These are phyloP conservation scores for Anguilla megastoma DNA, from an alignment of 2,797 vertebrate species.

Conservation along the genomic window DNA sequence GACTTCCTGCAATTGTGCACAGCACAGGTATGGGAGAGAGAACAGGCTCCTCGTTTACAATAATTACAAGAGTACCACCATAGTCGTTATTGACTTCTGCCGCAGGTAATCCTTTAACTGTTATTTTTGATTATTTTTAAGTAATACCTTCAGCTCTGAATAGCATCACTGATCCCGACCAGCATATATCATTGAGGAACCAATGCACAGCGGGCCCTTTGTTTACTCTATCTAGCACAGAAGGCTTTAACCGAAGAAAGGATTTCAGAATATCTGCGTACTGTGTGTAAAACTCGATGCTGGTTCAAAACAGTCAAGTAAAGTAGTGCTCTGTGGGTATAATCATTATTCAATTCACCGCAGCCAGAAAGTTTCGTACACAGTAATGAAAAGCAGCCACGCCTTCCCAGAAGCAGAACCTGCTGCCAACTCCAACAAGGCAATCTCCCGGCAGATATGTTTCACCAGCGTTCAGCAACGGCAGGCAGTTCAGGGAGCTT, in stretches of 20 bases:
- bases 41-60: neutral
- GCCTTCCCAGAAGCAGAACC: neutral
- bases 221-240: slow-evolving; percentile 54
- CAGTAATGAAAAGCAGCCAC: neutral
- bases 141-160: slow-evolving; percentile 54
- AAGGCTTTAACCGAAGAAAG: slow-evolving; percentile 40
- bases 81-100: slow-evolving; percentile 45
- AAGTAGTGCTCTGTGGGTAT: neutral
- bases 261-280: neutral
- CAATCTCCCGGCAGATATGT: neutral
- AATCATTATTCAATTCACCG: neutral
- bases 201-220: slow-evolving; percentile 31
- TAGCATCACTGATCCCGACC: slow-evolving; percentile 45
- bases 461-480: neutral
- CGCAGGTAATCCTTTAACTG: slow-evolving; percentile 58
- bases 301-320: neutral
- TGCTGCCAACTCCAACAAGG: neutral
- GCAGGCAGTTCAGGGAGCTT: neutral
- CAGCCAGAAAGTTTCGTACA: neutral
- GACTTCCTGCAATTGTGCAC: neutral
- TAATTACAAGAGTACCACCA: neutral
- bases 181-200: slow-evolving; percentile 45
- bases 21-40: too few species aligned
- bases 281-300: neutral
- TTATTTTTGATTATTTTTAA: slow-evolving; percentile 60